These are phyloP conservation scores for Notoglanidium macrostoma DNA, from an alignment of 2,797 vertebrate genomes.

Conservation along the genomic window DNA sequence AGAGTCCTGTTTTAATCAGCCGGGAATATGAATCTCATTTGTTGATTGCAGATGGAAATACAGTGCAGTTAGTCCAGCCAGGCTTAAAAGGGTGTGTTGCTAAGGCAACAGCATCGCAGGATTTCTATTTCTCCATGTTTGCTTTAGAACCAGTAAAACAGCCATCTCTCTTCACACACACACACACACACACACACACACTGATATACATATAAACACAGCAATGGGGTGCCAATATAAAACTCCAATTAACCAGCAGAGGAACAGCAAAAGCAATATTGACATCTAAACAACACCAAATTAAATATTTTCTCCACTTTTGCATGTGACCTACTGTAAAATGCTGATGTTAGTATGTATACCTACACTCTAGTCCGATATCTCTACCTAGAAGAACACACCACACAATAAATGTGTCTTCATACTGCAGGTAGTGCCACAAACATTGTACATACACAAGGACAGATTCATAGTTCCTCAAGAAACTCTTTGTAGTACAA, in stretches of 20 bases:
- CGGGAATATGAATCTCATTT: constrained; percentile 39
- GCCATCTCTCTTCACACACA: constrained; percentile 29
- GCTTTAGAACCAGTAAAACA: constrained; percentile 41
- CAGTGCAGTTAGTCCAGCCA: constrained; percentile 39
- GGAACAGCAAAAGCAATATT: not conserved
- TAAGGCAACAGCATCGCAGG: constrained; percentile 62
- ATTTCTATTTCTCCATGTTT: constrained; percentile 31
- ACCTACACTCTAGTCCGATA: not conserved
- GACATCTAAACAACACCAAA: not conserved
- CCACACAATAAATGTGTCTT: not conserved
- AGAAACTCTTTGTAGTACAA: not conserved
- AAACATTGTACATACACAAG: not conserved
- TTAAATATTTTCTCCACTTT: not conserved
- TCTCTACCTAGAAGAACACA: not conserved
- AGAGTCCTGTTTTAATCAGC: not conserved
- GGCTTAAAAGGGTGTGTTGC: constrained; percentile 51
- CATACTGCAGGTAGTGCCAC: not conserved
- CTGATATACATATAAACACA: constrained; percentile 14
- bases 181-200: constrained; percentile 7
- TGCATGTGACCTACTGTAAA: not conserved
- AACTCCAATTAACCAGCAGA: not conserved
- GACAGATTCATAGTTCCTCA: not conserved
- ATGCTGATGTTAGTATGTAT: not conserved
- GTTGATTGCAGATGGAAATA: constrained; percentile 38
- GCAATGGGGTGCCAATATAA: not conserved